Base-by-base conservation (phyloP, 2,888 invertebrate genomes). In the Sphinx pinastri region DNA sequence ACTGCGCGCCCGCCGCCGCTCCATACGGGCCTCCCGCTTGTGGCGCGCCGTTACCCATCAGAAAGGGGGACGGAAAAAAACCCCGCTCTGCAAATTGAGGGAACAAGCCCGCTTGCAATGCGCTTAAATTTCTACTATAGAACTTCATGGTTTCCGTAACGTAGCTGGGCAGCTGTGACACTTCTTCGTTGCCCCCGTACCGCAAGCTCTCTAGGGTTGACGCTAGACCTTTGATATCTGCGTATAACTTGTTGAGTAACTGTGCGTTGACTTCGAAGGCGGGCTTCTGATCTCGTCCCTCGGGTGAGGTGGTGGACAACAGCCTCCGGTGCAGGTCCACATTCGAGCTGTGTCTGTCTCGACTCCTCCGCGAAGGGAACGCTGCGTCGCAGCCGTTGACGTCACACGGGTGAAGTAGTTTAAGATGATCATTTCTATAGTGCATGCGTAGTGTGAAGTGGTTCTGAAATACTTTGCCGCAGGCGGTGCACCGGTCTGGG, bases 371-470 rank as follows among this genome's bases (percentile, higher is more conserved):
- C 51, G 98, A 98, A 52, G 98, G 98, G 88, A 98, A 98, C 10
- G 98, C 97, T 8, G 98, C 98, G 87, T 97, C 98, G 89, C 98
- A 98, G 1, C 98, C 98, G 82, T 96, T 98, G 52, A 98, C 97
- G 79, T 97, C 97, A 91, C 98, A 98, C 69, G 97, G 97, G 86
- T 98, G 98, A 95, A 97, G 97, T 82, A 98, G 91, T 88, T 98
- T 98, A 77, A 98, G 95, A 89, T 98, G 98, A 68, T 98, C 98
- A 89, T 97, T 98, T 91, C 98, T 97, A 90, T 97, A 98, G 89
- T 98, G 98, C 77, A 97, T 97, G 84, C 98, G 98, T 79, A 98
- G 96, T 59, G 97, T 97, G 87, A 98, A 98, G 88, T 98, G 97
- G 90, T 98, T 98, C 87, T 97, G 97, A 95, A 98, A 98, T 86